Evolutionary conservation across 1,140 invertebrate genomes (phyloP).

Genomic region (Drosophila murphyi): DNA sequence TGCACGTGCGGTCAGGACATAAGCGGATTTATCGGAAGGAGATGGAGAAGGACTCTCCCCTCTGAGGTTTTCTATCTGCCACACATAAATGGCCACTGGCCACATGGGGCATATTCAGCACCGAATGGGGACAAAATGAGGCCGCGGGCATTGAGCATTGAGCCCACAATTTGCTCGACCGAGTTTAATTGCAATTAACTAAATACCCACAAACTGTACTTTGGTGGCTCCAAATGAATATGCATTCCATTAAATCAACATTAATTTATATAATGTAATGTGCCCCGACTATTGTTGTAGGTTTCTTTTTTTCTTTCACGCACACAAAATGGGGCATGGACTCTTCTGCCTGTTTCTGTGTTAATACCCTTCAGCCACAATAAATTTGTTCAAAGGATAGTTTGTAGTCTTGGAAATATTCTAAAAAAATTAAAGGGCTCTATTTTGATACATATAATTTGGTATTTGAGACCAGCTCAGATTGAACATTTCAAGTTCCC

Average conservation of each 20-base stretch:
- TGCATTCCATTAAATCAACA: conserved; percentile 79
- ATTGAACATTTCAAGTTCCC: no score
- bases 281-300: conserved; percentile 53
- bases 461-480: no score
- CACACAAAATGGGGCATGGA: conserved; percentile 1
- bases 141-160: not conserved
- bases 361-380: conserved; percentile 6
- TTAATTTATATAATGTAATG: conserved; percentile 82
- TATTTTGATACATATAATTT: no score
- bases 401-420: not conserved
- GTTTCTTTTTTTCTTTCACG: conserved; percentile 4
- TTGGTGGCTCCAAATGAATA: conserved; percentile 66
- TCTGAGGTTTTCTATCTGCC: conserved; percentile 1
- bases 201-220: conserved; percentile 60
- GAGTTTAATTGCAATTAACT: conserved; percentile 78
- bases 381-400: not conserved
- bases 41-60: not conserved
- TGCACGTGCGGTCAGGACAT: conserved; percentile 18
- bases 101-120: not conserved
- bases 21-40: conserved; percentile 33
- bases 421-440: no score
- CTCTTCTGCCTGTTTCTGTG: not conserved
- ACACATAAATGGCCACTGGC: conserved; percentile 12
- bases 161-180: conserved; percentile 4
- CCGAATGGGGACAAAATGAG: not conserved